Evolutionary conservation across 2,888 invertebrate genomes (phyloP).

Genomic region (Dolomedes plantarius): DNA sequence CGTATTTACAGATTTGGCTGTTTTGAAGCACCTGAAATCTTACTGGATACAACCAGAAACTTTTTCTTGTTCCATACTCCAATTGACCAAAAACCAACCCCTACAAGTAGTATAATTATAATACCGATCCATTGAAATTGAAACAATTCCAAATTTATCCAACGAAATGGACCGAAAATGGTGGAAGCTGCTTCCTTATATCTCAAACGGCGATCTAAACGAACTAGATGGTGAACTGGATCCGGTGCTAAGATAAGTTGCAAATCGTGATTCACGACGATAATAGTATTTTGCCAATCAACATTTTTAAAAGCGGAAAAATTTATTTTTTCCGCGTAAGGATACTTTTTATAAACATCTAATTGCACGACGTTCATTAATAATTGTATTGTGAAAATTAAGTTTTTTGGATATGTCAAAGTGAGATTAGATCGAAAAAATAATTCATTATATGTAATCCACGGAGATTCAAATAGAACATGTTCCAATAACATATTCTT

Average conservation of each 20-base stretch:
- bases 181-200: too few relatives aligned
- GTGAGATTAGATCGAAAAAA: too few relatives aligned
- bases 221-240: background rate
- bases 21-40: background rate
- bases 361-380: background rate
- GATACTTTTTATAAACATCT: background rate
- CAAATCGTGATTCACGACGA: background rate
- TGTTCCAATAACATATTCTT: too few relatives aligned
- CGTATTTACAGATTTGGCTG: background rate
- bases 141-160: background rate
- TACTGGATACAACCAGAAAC: background rate
- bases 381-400: conserved; percentile 26
- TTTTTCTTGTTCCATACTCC: background rate
- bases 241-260: conserved; percentile 5
- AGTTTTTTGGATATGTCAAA: conserved; percentile 31
- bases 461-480: too few relatives aligned
- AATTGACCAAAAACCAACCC: background rate
- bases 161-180: background rate
- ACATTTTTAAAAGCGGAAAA: background rate
- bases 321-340: background rate
- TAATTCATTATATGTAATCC: too few relatives aligned
- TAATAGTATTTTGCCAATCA: background rate
- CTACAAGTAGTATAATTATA: background rate
- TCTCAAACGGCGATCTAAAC: conserved; percentile 4
- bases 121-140: background rate